Base-by-base conservation (phyloP, 1,140 invertebrate genomes). In the Pogonognathellus flavescens region DNA sequence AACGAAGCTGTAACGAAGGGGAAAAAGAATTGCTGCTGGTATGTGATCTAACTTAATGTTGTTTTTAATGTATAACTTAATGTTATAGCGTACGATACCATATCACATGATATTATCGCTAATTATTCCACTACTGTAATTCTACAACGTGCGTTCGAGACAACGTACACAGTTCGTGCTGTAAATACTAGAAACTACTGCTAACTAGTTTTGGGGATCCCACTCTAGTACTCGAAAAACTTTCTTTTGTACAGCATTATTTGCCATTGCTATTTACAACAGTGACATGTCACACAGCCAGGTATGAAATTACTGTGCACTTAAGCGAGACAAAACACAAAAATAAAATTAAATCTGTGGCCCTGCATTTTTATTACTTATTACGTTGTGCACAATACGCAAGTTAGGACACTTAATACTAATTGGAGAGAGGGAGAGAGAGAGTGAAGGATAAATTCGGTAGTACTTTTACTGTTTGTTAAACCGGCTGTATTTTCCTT, bases 271-370 rank as follows among this genome's bases (percentile, higher is more conserved):
- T 41, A 41, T 41, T 41, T 66, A 14, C 62, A 25, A 55, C 10
- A 55, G 62, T 18, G 22, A 66, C 22, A 25, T 66, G 62, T 66
- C 25, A 66, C 18, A 66, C 10, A 66, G 22, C 10, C 22, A 66
- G 62, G 25, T 66, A 25, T 66, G 25, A 66, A 66, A 66, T 25
- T 66, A 14, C 16, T 16, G 31, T 14, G 41, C 14, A 8, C 25
- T 76, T 49, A 41, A 76, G 41, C 25, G 70, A 76, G 70, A 76
- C 70, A 76, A 76, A 76, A 76, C 70, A 76, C 70, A 76, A 76
- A 76, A 76, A 76, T 76, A 76, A 76, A 76, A 76, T 76, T 76
- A 76, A 76, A 76, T 76, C 70, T 76, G 70, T 76, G 70, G 70
- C 70, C 41, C 70, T 76, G 70, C 41, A 76, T 76, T 76, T 76